phyloP scores from a whole-genome alignment of 2,113 vertebrate species.

The Rhombomys opimus region DNA sequence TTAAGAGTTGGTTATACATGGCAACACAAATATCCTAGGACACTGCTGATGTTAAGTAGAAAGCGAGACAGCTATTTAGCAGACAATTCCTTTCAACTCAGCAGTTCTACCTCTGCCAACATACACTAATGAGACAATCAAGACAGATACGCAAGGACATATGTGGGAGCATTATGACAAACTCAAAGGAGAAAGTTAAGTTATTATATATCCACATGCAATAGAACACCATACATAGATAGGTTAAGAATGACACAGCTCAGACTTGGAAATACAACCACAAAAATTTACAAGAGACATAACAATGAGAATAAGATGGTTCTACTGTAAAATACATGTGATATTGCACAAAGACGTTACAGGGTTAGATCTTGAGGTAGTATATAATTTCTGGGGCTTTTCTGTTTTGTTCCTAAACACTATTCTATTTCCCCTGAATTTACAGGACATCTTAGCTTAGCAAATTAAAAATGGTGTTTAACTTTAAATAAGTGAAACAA shows the following conservation, averaged over 20 bases:
- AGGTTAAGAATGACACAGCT: conserved; percentile 46
- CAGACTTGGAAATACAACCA: conserved; percentile 51
- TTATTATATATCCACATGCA: conserved; percentile 38
- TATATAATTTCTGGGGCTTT: background rate
- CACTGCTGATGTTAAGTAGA: background rate
- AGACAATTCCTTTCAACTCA: conserved; percentile 50
- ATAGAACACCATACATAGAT: conserved; percentile 9
- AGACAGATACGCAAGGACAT: conserved; percentile 56
- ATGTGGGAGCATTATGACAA: conserved; percentile 43
- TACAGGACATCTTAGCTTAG: conserved; percentile 42
- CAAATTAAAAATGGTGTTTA: background rate
- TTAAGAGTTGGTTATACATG: background rate
- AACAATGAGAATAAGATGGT: conserved; percentile 24
- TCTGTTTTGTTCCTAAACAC: conserved; percentile 41
- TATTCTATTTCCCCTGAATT: conserved; percentile 18
- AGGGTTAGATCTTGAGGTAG: background rate
- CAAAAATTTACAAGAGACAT: conserved; percentile 62
- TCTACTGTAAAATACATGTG: conserved; percentile 48
- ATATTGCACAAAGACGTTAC: conserved; percentile 5
- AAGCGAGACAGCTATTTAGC: background rate
- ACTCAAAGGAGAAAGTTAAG: conserved; percentile 38
- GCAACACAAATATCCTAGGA: conserved; percentile 15
- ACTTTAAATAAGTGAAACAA: conserved; percentile 62
- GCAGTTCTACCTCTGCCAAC: conserved; percentile 51
- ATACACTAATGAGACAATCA: conserved; percentile 60